Evolutionary conservation across 2,113 vertebrate species (phyloP), one percentile per base, ranked within the genome.

Genomic region (Pelecanus crispus): DNA sequence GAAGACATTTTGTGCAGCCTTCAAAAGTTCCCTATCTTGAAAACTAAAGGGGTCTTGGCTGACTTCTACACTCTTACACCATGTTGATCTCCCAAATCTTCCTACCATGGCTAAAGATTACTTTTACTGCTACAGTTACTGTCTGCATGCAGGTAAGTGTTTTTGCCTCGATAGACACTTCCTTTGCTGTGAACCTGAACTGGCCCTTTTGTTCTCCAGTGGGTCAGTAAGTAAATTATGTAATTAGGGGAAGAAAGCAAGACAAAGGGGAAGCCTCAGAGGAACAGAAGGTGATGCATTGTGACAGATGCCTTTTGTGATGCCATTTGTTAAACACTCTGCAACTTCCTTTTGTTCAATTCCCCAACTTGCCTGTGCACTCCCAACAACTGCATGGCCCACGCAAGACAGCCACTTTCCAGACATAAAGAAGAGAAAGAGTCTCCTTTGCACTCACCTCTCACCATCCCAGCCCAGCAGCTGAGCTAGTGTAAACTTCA

Each of bases 221-320:
- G 67, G 89, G 92, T 88, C 47, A 73, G 29, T 53, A 87, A 71
- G 90, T 29, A 59, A 96, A 96, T 94, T 77, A 62, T 80, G 93
- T 87, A 92, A 92, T 96, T 85, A 98, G 75, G 91, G 68, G 84
- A 90, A 91, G 63, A 17, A 87, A 52, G 25, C 19, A 80, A 93
- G 82, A 92, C 90, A 96, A 93, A 96, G 61, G 32, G 82, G 70
- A 93, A 96, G 47, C 86, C 91, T 97, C 65, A 2, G 38, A 90
- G 90, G 96, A 97, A 38, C 96, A 97, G 97, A 89, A 97, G 95
- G 97, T 82, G 82, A 97, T 92, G 88, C 45, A 21, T 68, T 61
- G 71, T 97, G 97, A 96, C 97, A 97, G 97, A 95, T 96, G 97
- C 87, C 95, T 97, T 96, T 97, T 94, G 95, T 97, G 94, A 88